A percentile compares a stretch with the other conserved stretches of the same genome.
phyloP scores from a whole-genome alignment of 1,140 invertebrate genomes.

The Drosophila athabasca region DNA sequence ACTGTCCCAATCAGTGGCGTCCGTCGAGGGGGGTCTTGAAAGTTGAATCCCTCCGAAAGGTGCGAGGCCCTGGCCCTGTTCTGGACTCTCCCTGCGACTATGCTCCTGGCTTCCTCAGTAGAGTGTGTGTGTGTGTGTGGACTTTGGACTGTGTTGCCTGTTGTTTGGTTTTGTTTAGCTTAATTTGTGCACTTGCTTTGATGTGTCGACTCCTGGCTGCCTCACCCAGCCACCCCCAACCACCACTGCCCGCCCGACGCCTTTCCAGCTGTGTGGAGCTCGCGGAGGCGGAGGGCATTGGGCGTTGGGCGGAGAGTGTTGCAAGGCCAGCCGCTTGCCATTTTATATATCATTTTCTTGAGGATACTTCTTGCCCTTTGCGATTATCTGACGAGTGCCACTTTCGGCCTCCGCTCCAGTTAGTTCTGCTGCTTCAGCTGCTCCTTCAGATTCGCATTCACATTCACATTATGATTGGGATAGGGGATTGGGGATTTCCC shows the following conservation, averaged over 20 bases:
- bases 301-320: background rate
- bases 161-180: constrained; percentile 75
- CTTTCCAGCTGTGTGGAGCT: too few relatives aligned
- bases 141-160: constrained; percentile 18
- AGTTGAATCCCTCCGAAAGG: too few relatives aligned
- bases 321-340: constrained; percentile 20
- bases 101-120: constrained; percentile 17
- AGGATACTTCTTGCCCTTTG: constrained; percentile 46
- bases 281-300: too few relatives aligned
- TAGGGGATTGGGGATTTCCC: background rate
- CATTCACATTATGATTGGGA: constrained; percentile 15
- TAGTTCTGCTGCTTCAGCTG: constrained; percentile 18
- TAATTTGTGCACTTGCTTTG: constrained; percentile 79
- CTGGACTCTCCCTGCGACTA: background rate
- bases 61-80: too few relatives aligned
- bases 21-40: background rate
- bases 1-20: constrained; percentile 30
- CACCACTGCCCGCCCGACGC: background rate
- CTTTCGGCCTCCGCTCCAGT: constrained; percentile 25
- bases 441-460: background rate
- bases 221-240: background rate
- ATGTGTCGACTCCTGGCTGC: constrained; percentile 58
- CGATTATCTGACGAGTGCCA: constrained; percentile 51
- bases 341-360: constrained; percentile 44
- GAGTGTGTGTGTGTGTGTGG: constrained; percentile 23